Percentiles rank a stretch among this genome's conserved stretches.
Conservation (phyloP, 2,888 invertebrate species). For the Metalampra italica region DNA sequence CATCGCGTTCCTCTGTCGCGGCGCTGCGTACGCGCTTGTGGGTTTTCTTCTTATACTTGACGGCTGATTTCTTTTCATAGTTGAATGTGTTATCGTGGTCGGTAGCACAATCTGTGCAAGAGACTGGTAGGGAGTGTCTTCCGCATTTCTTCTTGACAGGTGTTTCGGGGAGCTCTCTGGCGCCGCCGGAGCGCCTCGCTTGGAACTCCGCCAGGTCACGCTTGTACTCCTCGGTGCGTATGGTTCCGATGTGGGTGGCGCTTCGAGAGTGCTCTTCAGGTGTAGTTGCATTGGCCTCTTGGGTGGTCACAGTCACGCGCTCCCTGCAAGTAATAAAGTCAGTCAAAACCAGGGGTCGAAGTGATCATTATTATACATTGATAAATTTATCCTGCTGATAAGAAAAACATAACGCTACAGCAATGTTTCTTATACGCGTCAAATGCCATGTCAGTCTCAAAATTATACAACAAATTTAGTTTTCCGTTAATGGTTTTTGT, state of each 20-base stretch:
- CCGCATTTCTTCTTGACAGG: constrained; percentile 63
- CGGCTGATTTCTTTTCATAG: constrained; percentile 65
- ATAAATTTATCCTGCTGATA: too few species aligned
- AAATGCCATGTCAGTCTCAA: too few species aligned
- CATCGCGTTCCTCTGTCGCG: constrained; percentile 44
- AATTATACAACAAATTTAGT: too few species aligned
- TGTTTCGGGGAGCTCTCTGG: constrained; percentile 42
- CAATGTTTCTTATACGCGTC: too few species aligned
- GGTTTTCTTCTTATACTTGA: constrained; percentile 57
- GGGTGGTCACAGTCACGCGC: constrained; percentile 63
- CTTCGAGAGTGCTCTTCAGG: constrained; percentile 18
- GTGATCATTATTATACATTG: too few species aligned
- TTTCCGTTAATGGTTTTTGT: too few species aligned
- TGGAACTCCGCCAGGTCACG: constrained; percentile 70
- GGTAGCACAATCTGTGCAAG: constrained; percentile 57
- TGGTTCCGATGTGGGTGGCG: constrained; percentile 49
- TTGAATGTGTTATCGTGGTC: constrained; percentile 63
- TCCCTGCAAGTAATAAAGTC: constrained; percentile 46
- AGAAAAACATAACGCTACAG: too few species aligned
- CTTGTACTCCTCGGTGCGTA: constrained; percentile 71
- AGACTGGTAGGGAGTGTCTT: constrained; percentile 59
- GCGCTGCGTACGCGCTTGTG: constrained; percentile 46
- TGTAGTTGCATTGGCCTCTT: constrained; percentile 19
- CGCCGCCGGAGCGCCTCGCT: constrained; percentile 57
- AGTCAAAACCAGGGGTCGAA: too few species aligned